These are phyloP conservation scores for Diabrotica virgifera DNA, from an alignment of 1,140 invertebrate species.

Conservation along the genomic window DNA sequence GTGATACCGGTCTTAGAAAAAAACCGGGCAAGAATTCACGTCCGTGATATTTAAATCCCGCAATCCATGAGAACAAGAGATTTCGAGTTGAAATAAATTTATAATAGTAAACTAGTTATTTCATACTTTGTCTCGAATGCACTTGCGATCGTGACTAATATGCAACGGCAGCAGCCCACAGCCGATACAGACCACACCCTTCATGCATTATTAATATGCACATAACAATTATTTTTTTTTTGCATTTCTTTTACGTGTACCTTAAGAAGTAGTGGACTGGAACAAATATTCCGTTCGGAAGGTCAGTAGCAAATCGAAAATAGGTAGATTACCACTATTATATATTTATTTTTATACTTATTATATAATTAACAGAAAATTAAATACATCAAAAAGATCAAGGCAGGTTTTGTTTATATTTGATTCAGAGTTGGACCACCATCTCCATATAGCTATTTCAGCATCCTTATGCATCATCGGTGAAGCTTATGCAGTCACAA, in stretches of 20 bases:
- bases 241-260: background rate
- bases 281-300: background rate
- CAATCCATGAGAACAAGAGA: background rate
- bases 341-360: no score
- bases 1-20: background rate
- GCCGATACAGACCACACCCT: background rate
- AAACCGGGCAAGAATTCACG: background rate
- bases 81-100: conserved; percentile 1
- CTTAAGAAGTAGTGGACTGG: background rate
- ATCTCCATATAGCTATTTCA: no score
- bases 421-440: no score
- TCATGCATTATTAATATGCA: background rate
- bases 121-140: background rate
- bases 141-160: background rate
- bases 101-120: conserved; percentile 3
- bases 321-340: no score
- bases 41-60: background rate
- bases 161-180: background rate
- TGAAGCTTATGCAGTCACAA: no score
- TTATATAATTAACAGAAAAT: no score
- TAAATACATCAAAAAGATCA: no score
- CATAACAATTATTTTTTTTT: background rate
- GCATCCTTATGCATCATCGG: no score
- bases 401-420: no score
- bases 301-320: no score